A percentile compares a stretch with the other conserved stretches of the same genome.
phyloP scores from a whole-genome alignment of 2,797 vertebrate genomes.

The Rhynchonycteris naso region DNA sequence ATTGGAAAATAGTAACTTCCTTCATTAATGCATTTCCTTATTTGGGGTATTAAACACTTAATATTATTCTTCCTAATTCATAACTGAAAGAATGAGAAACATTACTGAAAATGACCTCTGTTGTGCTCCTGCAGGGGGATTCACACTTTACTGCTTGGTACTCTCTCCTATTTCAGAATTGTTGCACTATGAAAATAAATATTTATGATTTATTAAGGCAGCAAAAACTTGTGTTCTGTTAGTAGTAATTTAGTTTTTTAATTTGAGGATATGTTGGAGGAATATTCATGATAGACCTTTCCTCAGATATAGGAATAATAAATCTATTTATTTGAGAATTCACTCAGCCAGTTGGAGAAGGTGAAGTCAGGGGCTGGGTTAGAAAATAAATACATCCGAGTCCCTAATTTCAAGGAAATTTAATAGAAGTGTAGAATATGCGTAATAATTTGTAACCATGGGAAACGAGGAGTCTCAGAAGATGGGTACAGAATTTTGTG shows the following conservation, averaged over 20 bases:
- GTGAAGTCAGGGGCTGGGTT: not conserved
- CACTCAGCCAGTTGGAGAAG: not conserved
- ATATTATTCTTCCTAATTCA: constrained; percentile 11
- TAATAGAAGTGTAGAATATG: not conserved
- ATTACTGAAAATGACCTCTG: not conserved
- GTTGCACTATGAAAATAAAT: constrained; percentile 36
- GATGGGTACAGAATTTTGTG: not conserved
- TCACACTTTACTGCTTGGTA: constrained; percentile 24
- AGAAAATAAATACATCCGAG: not conserved
- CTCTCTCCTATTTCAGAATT: constrained; percentile 33
- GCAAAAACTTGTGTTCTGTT: not conserved
- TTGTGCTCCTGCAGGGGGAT: not conserved
- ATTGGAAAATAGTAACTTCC: constrained; percentile 75
- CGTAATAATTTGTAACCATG: not conserved
- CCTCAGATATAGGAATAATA: not conserved
- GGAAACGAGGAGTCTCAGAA: not conserved
- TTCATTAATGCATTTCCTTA: constrained; percentile 65
- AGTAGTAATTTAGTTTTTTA: constrained; percentile 38
- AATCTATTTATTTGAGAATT: constrained; percentile 3
- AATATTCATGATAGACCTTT: constrained; percentile 7
- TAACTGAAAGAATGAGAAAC: not conserved
- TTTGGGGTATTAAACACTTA: constrained; percentile 60
- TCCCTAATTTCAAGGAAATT: not conserved
- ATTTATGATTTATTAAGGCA: constrained; percentile 25
- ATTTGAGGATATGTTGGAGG: constrained; percentile 42